Percentiles rank a stretch among this genome's conserved stretches.
phyloP scores from a whole-genome alignment of 2,797 vertebrate species.

The Pipistrellus pipistrellus region DNA sequence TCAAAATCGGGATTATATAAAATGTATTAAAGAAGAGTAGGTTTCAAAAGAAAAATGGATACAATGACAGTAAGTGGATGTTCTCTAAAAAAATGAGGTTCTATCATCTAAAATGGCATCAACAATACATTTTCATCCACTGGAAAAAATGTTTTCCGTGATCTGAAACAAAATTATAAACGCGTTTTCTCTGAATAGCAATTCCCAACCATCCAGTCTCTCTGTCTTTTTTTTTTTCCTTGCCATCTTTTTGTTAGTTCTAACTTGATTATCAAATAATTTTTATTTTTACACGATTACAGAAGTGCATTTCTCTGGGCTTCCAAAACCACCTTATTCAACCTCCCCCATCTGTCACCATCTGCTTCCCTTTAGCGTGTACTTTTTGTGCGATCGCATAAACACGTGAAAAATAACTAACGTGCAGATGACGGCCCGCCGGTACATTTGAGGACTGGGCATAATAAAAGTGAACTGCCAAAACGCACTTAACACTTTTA shows the following conservation, averaged over 20 bases:
- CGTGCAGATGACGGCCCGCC: constrained; percentile 99
- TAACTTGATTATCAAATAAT: constrained; percentile 95
- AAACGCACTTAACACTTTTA: constrained; percentile 98
- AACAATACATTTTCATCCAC: constrained; percentile 54
- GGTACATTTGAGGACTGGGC: constrained; percentile 95
- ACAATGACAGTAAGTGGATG: neutral
- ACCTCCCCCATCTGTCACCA: constrained; percentile 99
- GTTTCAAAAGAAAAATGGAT: constrained; percentile 39
- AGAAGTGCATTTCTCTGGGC: constrained; percentile 98
- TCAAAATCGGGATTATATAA: neutral
- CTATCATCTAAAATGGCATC: constrained; percentile 48
- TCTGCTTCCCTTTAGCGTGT: constrained; percentile 99
- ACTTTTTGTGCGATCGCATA: constrained; percentile 99
- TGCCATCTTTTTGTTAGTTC: constrained; percentile 87
- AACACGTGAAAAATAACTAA: constrained; percentile 99
- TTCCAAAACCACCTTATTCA: constrained; percentile 99
- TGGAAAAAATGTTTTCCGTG: constrained; percentile 49
- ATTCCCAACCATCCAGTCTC: constrained; percentile 76
- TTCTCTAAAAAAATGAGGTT: constrained; percentile 49
- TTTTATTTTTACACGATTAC: constrained; percentile 99
- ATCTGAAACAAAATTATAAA: constrained; percentile 51
- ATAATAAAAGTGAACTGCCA: constrained; percentile 97
- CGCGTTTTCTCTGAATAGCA: constrained; percentile 70
- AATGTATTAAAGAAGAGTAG: neutral
- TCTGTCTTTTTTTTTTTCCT: constrained; percentile 26